Base-by-base conservation (phyloP, 2,888 invertebrate genomes). In the Escarpia spicata region DNA sequence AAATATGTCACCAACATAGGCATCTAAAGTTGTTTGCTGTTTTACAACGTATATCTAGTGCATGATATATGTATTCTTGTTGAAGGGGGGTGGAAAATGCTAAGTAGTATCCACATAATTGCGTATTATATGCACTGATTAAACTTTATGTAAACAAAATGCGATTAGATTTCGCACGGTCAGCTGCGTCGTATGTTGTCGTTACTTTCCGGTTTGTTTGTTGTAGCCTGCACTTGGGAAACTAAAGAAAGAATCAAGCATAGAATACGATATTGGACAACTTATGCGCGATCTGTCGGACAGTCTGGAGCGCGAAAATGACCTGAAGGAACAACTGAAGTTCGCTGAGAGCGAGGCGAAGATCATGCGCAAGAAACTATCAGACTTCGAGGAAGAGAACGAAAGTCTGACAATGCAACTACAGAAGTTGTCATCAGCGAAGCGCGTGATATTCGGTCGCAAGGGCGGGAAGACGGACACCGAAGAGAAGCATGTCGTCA, bases 301-400 rank as follows among this genome's bases (percentile, higher is more conserved):
- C 97, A 98, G 98, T 2, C 97, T 98, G 93, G 99, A 99, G 97
- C 97, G 99, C 45, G 99, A 99, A 96, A 98, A 98, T 0, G 99
- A 99, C 97, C 97, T 99, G 31, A 97, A 98, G 92, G 99, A 99
- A 96, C 99, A 99, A 96, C 97, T 99, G 19, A 97, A 98, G 94
- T 99, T 98, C 96, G 98, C 99, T 26, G 99, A 99, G 96, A 98
- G 99, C 97, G 99, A 99, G 97, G 95, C 95, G 12, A 98, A 60
- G 45, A 91, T 92, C 75, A 92, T 98, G 97, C 97, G 98, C 97
- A 98, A 98, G 97, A 98, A 98, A 97, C 97, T 98, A 96, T 98
- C 98, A 96, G 98, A 99, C 96, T 97, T 99, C 96, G 99, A 99
- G 97, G 98, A 99, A 97, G 99, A 99, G 97, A 99, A 99, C 97